A percentile compares a stretch with the other conserved stretches of the same genome.
Evolutionary conservation across 2,797 vertebrate species (phyloP).

Genomic region (Cygnus olor): DNA sequence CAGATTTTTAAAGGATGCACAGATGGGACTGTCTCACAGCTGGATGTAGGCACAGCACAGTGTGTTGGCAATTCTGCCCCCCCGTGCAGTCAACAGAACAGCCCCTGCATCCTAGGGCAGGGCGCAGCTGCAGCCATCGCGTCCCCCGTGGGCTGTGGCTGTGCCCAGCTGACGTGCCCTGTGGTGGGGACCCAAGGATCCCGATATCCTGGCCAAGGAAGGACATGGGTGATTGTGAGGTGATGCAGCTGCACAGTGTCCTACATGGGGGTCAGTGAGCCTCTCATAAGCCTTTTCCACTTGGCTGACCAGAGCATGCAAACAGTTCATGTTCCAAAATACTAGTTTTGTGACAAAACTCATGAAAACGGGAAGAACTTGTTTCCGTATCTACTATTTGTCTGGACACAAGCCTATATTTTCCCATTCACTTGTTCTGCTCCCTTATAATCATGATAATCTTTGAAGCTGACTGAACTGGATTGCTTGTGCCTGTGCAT

Average conservation of each 20-base stretch:
- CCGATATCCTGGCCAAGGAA: neutral
- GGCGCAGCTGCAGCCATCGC: neutral
- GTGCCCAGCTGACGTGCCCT: neutral
- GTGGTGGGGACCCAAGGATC: neutral
- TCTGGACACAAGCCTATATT: neutral
- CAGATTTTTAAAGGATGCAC: neutral
- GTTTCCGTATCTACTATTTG: neutral
- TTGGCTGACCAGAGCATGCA: neutral
- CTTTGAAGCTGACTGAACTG: neutral
- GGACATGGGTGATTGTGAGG: neutral
- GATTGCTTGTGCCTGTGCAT: neutral
- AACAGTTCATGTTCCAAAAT: neutral
- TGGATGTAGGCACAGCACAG: neutral
- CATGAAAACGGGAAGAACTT: neutral
- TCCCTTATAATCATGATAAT: neutral
- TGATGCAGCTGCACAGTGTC: neutral
- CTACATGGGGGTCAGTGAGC: accelerated
- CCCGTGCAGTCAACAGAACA: neutral
- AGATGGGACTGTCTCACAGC: neutral
- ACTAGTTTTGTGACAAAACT: neutral
- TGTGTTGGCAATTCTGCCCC: neutral
- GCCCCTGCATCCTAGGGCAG: neutral
- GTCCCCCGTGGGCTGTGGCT: neutral
- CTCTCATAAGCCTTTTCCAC: neutral
- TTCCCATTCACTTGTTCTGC: neutral